Evolutionary conservation across 2,888 invertebrate species (phyloP).

Genomic region (Acronicta leporina): DNA sequence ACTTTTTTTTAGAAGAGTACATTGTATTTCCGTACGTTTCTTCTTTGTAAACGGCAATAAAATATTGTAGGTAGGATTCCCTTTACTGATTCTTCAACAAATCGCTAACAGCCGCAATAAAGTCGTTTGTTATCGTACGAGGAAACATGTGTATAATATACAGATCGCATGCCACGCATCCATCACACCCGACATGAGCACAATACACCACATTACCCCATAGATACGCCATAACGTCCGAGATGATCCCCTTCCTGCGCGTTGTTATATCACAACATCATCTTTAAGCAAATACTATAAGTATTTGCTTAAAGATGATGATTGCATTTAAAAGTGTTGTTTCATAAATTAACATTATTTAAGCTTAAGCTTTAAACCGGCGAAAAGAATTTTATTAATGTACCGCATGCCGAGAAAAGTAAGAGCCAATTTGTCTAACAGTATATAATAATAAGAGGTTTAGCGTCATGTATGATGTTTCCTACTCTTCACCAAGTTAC

Average conservation of each 20-base stretch:
- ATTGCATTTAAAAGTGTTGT: neutral
- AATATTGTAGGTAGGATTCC: neutral
- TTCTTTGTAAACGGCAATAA: too few relatives aligned
- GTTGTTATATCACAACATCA: slow-evolving; percentile 5
- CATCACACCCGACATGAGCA: slow-evolving; percentile 32
- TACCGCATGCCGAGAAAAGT: too few relatives aligned
- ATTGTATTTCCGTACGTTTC: too few relatives aligned
- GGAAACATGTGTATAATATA: slow-evolving; percentile 20
- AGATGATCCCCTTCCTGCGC: slow-evolving; percentile 16
- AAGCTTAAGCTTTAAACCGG: too few relatives aligned
- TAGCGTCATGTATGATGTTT: too few relatives aligned
- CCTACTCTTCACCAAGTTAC: too few relatives aligned
- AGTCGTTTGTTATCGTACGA: slow-evolving; percentile 26
- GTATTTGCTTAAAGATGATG: too few relatives aligned
- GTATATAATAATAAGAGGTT: too few relatives aligned
- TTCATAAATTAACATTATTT: too few relatives aligned
- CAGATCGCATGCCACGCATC: slow-evolving; percentile 38
- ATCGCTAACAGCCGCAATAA: slow-evolving; percentile 20
- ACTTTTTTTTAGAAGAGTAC: too few relatives aligned
- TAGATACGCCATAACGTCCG: slow-evolving; percentile 13
- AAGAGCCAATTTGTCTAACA: too few relatives aligned
- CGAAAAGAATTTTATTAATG: too few relatives aligned
- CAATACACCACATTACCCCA: slow-evolving; percentile 24
- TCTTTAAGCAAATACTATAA: slow-evolving; percentile 9
- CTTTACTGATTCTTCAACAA: slow-evolving; percentile 4